Evolutionary conservation across 1,140 invertebrate genomes (phyloP).

Genomic region (Latrodectus geometricus): DNA sequence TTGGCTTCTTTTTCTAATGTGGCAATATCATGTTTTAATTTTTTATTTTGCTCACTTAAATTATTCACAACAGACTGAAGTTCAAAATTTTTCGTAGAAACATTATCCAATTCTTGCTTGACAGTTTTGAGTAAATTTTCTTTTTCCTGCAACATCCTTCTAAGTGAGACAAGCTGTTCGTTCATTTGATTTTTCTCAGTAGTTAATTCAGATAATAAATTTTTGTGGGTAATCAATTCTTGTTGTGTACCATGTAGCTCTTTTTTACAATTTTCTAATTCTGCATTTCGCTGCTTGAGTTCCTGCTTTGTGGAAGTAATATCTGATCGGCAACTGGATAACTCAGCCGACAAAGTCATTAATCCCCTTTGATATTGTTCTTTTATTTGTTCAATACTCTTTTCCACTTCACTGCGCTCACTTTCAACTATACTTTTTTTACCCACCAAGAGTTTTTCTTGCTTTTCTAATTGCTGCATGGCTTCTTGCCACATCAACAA

Average conservation of each 20-base stretch:
- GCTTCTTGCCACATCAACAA: constrained; percentile 48
- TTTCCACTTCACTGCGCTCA: constrained; percentile 19
- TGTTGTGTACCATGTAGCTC: not conserved
- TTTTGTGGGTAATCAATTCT: not conserved
- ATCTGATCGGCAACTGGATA: constrained; percentile 8
- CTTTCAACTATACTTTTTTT: constrained; percentile 26
- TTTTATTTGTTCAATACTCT: constrained; percentile 13
- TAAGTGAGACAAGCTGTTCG: not conserved
- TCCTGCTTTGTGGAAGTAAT: not conserved
- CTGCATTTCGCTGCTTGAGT: not conserved
- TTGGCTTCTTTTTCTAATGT: constrained; percentile 35
- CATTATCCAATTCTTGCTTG: constrained; percentile 19
- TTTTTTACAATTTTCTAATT: not conserved
- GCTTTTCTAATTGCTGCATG: constrained; percentile 15
- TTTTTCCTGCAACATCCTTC: not conserved
- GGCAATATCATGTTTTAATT: not conserved
- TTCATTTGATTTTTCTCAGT: not conserved
- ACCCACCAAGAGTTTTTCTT: constrained; percentile 24
- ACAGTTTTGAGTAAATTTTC: not conserved
- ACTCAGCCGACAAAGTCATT: constrained; percentile 23
- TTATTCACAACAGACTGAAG: not conserved
- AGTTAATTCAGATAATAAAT: not conserved
- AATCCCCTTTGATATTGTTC: constrained; percentile 43
- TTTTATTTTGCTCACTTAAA: constrained; percentile 35
- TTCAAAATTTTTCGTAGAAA: not conserved